Base-by-base conservation (phyloP, 1,140 invertebrate genomes). In the Brevipalpus yothersi region DNA sequence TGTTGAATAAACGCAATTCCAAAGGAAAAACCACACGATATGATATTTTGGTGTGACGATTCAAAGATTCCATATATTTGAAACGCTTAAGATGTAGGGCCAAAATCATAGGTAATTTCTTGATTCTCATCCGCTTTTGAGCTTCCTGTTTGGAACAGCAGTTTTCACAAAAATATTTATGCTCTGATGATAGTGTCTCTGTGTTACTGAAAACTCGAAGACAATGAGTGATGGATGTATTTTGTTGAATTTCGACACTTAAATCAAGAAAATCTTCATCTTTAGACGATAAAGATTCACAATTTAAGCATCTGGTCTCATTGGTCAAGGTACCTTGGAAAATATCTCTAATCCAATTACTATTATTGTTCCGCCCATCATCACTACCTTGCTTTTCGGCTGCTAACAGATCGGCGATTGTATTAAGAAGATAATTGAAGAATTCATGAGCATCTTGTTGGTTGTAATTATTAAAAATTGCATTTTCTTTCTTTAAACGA, bases 391-490 rank as follows among this genome's bases (percentile, higher is more conserved):
- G 49, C 57, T 55, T 63, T 23, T 63, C 65, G 8, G 56, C 60
- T 8, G 15, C 39, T 17, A 97, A 85, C 64, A 77, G 68, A 66
- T 79, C 77, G 41, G 75, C 77, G 42, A 80, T 78, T 58, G 76
- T 76, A 75, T 99, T 98, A 56, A 99, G 87, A 54, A 99, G 77
- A 73, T 96, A 98, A 72, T 98, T 98, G 54, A 99, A 77, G 77
- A 98, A 99, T 73, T 98, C 94, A 72, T 99, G 94, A 53, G 94
- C 94, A 82, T 99, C 94, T 77, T 99, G 94, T 72, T 99, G 93
- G 84, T 96, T 91, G 69, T 95, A 97, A 73, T 99, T 98, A 73
- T 98, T 93, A 78, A 99, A 98, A 68, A 93, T 82, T 74, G 95
- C 89, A 81, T 98, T 98, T 76, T 99, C 94, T 78, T 98, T 97